phyloP scores from a whole-genome alignment of 2,113 vertebrate genomes.

The Trinectes maculatus region DNA sequence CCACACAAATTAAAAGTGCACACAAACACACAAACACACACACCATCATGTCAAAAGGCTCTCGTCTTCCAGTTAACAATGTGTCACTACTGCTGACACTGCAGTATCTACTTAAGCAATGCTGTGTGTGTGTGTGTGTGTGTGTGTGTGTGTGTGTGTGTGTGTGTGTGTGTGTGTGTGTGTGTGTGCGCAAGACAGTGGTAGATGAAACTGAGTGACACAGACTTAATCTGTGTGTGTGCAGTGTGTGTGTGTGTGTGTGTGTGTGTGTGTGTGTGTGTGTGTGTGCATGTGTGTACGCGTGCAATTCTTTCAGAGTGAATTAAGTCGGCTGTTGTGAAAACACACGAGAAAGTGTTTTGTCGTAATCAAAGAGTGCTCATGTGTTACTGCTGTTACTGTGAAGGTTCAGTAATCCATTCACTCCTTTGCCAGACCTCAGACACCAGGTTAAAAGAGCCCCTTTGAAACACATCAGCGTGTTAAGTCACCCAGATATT shows the following conservation, averaged over 20 bases:
- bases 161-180: not conserved
- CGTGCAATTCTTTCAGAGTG: too few relatives aligned
- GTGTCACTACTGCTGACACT: conserved; percentile 66
- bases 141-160: not conserved
- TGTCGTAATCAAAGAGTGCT: conserved; percentile 28
- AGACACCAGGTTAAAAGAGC: conserved; percentile 25
- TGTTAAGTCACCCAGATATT: conserved; percentile 43
- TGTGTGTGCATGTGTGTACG: not conserved
- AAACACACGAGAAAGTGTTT: conserved; percentile 19
- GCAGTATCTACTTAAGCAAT: conserved; percentile 57
- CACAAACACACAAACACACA: conserved; percentile 24
- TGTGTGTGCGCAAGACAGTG: not conserved
- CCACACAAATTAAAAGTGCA: conserved; percentile 44
- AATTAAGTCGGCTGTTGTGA: conserved; percentile 15
- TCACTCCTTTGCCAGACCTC: conserved; percentile 11
- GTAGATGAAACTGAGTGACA: not conserved
- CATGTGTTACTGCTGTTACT: conserved; percentile 5
- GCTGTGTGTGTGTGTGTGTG: conserved; percentile 7
- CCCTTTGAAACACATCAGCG: conserved; percentile 13
- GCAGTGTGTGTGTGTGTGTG: not conserved
- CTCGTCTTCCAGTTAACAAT: conserved; percentile 64
- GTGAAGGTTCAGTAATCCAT: conserved; percentile 19
- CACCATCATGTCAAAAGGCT: conserved; percentile 52
- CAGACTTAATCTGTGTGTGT: not conserved
- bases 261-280: conserved; percentile 5